Evolutionary conservation across 2,888 invertebrate species (phyloP).

Genomic region (Endotricha flammealis): DNA sequence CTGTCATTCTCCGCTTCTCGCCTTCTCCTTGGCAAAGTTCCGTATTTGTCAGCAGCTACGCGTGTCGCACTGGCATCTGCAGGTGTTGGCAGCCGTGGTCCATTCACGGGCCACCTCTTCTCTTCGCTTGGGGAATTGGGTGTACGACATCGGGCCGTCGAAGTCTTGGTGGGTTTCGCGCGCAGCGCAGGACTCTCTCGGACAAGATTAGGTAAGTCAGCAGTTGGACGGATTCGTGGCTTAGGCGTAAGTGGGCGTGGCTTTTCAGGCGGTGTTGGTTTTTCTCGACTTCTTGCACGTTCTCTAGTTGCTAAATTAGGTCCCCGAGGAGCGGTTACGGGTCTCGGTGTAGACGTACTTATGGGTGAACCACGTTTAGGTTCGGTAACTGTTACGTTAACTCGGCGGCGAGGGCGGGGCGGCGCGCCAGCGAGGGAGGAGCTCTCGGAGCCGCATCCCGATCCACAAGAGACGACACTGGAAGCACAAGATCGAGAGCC

Average conservation of each 20-base stretch:
- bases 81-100: constrained; percentile 50
- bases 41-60: constrained; percentile 83
- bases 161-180: constrained; percentile 73
- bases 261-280: constrained; percentile 70
- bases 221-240: constrained; percentile 66
- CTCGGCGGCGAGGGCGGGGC: constrained; percentile 72
- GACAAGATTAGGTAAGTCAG: constrained; percentile 73
- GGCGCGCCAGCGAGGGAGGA: constrained; percentile 81
- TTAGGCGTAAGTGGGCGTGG: constrained; percentile 69
- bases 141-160: constrained; percentile 78
- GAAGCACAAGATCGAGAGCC: constrained; percentile 86
- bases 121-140: constrained; percentile 83
- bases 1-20: constrained; percentile 81
- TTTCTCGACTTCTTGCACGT: constrained; percentile 79
- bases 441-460: constrained; percentile 89
- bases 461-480: constrained; percentile 87
- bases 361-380: constrained; percentile 71
- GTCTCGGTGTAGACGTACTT: constrained; percentile 72
- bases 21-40: constrained; percentile 85
- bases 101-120: constrained; percentile 82
- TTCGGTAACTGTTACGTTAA: constrained; percentile 78
- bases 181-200: constrained; percentile 66
- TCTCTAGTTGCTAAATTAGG: constrained; percentile 75
- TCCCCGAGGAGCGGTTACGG: constrained; percentile 68
- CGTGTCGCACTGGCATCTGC: constrained; percentile 54